Base-by-base conservation (phyloP, 2,797 vertebrate genomes). In the Sebastes glaucus region DNA sequence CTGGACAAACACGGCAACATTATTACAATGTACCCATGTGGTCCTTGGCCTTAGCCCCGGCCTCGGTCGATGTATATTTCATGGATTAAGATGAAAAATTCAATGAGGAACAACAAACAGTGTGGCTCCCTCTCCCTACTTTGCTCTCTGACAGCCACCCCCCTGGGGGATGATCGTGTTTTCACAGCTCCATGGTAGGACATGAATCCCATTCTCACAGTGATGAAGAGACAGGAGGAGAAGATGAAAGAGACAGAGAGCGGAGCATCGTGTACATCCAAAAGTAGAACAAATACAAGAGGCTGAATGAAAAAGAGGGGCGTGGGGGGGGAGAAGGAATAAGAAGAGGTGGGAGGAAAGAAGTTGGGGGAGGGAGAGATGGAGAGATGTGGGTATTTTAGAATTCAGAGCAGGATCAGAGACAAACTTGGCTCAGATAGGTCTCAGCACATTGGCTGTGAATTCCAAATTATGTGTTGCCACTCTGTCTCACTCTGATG, bases 21-120 rank as follows among this genome's bases (percentile, higher is more conserved):
- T 87, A 92, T 90, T 82, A 78, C 78, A 88, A 75, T 52, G 49
- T 62, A 56, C 67, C 82, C 78, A 66, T 69, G 69, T 82, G 85
- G 78, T 74, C 82, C 13, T 33, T 64, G 81, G 81, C 91, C 77
- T 78, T 23, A 61, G 86, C 70, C 89, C 75, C 20, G 57, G 81
- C 84, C 77, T 69, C 38, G 1, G 67, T 18, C 25, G 1, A 93
- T 94, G 81, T 91, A 91, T 92, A 91, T 94, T 95, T 94, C 80
- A 94, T 91, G 81, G 84, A 88, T 88, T 85, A 83, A 59, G 78
- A 94, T 93, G 85, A 94, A 93, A 94, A 94, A 94, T 94, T 89
- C 88, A 93, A 88, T 88, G 86, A 90, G 92, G 75, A 81, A 82
- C 90, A 90, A 92, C 84, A 90, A 92, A 88, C 89, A 80, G 62